phyloP scores from a whole-genome alignment of 2,113 vertebrate species.

The Sturnus vulgaris region DNA sequence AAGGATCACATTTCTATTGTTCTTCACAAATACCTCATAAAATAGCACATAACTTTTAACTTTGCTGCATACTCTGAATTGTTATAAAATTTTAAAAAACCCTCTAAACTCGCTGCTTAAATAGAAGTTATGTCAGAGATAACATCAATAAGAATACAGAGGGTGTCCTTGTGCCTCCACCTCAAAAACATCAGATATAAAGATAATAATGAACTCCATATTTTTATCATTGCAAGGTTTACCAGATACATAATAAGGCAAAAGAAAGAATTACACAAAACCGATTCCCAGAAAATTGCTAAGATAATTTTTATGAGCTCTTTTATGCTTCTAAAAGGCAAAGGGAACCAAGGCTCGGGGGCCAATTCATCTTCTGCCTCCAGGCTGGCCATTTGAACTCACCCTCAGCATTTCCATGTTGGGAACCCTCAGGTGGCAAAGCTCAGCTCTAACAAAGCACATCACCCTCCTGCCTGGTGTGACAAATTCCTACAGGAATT shows the following conservation, averaged over 20 bases:
- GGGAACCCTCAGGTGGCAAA: not conserved
- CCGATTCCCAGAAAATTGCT: not conserved
- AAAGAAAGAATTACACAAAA: not conserved
- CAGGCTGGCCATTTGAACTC: constrained; percentile 28
- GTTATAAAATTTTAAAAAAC: not conserved
- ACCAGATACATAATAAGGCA: not conserved
- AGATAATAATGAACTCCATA: not conserved
- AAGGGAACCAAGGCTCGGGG: not conserved
- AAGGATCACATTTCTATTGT: not conserved
- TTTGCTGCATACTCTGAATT: not conserved
- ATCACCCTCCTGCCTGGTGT: not conserved
- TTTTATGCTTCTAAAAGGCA: not conserved
- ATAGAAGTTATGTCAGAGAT: not conserved
- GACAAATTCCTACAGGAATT: not conserved
- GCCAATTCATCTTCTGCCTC: not conserved
- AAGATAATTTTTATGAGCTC: not conserved
- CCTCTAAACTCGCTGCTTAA: not conserved
- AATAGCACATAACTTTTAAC: not conserved
- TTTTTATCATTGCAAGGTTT: not conserved
- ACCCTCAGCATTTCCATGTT: fast-evolving
- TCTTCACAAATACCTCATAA: not conserved
- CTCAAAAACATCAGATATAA: not conserved
- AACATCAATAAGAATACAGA: not conserved
- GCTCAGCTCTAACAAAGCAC: not conserved
- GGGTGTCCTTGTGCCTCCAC: not conserved